Base-by-base conservation (phyloP, 2,797 vertebrate species). In the Lateolabrax maculatus region DNA sequence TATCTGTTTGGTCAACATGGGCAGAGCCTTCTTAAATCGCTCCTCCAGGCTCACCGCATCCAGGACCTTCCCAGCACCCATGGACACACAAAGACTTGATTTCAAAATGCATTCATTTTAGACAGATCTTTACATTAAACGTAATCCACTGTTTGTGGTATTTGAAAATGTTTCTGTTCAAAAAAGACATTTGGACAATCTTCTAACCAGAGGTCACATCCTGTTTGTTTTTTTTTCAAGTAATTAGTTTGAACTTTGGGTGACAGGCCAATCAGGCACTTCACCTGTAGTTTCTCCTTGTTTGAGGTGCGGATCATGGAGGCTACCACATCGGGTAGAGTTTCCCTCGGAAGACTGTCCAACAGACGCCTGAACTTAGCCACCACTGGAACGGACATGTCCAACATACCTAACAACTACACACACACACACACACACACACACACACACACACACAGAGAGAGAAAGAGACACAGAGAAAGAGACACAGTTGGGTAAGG, bases 241-340 rank as follows among this genome's bases (percentile, higher is more conserved):
- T 48, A 4, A 23, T 52, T 23, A 6, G 2, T n/a, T 27, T 46
- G 11, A 37, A 39, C 15, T 62, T 39, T 25, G 36, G 27, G 2
- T 31, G 4, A 16, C 3, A 39, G 21, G 48, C 23, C 8, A 7
- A 36, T 3, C 4, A 49, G 16, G 6, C 4, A 15, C 15, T 48
- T 77, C 92, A 99, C 98, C 98, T 99, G 97, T 2, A 99, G 96
- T 75, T 99, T 99, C 90, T 99, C 98, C 73, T 97, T 96, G 94
- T 98, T 98, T 80, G 96, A 97, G 9, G 97, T 98, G 67, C 96
- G 97, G 84, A 99, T 99, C 94, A 99, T 98, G 0, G 98, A 97
- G 4, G 97, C 96, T 19, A 99, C 92, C 18, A 99, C 96, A 51
- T 99, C 98, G 1, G 98, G 98, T 7, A 99, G 92, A 6, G 97